These are phyloP conservation scores for Pipra filicauda DNA, from an alignment of 2,113 vertebrate genomes.

Conservation along the genomic window DNA sequence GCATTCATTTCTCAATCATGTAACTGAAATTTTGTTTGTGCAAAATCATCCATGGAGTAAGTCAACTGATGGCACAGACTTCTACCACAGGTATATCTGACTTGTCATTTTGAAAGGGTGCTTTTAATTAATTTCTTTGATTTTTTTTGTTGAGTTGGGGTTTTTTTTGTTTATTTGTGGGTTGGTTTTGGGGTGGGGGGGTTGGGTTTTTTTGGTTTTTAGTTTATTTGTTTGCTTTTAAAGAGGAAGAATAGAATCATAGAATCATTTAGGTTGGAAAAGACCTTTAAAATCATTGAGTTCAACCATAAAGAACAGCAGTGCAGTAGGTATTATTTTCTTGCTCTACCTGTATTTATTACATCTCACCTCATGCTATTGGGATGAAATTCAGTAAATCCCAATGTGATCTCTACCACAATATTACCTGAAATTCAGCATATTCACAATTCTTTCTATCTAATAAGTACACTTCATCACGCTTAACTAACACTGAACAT, in stretches of 20 bases:
- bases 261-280: background rate
- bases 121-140: background rate
- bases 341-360: background rate
- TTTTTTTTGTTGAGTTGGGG: background rate
- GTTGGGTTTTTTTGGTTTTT: background rate
- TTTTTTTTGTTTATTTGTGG: background rate
- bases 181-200: background rate
- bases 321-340: background rate
- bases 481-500: background rate
- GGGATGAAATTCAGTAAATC: background rate
- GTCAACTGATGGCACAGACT: background rate
- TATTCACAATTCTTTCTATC: background rate
- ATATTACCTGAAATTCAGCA: background rate
- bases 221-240: background rate
- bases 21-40: background rate
- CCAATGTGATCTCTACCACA: background rate
- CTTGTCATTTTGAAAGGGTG: background rate
- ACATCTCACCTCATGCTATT: background rate
- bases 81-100: background rate
- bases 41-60: background rate
- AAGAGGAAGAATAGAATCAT: background rate
- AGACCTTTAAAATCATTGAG: background rate
- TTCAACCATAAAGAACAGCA: background rate
- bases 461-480: background rate
- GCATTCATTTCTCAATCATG: rapidly evolving